Evolutionary conservation across 2,797 vertebrate genomes (phyloP), one percentile per base, ranked within the genome.

Genomic region (Chaetophractus vellerosus): DNA sequence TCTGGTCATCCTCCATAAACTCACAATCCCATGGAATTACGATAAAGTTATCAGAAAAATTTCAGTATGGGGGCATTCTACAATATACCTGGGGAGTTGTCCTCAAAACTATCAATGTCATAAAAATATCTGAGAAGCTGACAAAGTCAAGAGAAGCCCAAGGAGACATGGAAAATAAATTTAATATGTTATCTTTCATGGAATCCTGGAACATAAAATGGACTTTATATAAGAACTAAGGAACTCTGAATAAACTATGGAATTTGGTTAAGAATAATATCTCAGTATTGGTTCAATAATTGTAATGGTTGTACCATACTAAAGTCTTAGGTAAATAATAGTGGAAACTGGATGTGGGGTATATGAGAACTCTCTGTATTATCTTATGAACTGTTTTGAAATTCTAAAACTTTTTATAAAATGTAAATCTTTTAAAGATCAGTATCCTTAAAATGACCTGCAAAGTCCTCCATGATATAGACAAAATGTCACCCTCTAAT

Each of bases 401-500:
- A 74, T 50, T 75, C 5, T 80, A 28, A 66, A 76, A 72, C 6
- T 36, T 59, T 78, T 82, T 76, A 48, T 38, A 55, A 64, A 64
- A 11, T 55, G 45, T 26, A 76, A 16, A 55, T 91, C 23, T 66
- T 24, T 33, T 10, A 11, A 28, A 71, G n/a, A 57, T 78, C 19
- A 88, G 4, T 31, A 31, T 64, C 28, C 36, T 64, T 68, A 12
- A 45, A 74, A 69, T 57, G 10, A 2, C 28, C 48, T 21, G 36
- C 9, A 16, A 24, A 12, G 5, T 50, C 28, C 8, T 85, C 38
- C 31, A 9, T 41, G 68, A 24, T 31, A 45, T 0, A 14, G 8
- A 55, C 0, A 1, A 2, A 71, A 8, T 33, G 1, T 0, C 9
- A 7, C 26, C 55, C 57, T 71, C 24, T 38, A 4, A 7, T 23